These are phyloP conservation scores for Scortum barcoo DNA, from an alignment of 2,113 vertebrate genomes.

Conservation along the genomic window DNA sequence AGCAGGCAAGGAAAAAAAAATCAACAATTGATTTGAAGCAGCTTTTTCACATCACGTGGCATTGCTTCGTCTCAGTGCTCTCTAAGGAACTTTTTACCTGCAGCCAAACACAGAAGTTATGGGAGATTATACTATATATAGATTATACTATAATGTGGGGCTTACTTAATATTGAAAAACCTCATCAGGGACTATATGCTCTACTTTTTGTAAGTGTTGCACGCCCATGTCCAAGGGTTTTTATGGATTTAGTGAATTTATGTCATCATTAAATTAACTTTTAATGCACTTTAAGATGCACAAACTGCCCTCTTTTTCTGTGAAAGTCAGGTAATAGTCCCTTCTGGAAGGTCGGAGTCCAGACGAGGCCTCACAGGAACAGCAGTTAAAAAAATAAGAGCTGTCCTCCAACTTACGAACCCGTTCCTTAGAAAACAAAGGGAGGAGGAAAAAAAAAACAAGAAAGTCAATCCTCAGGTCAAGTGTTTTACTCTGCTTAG, in stretches of 20 bases:
- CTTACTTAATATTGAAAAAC: no score
- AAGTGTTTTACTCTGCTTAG: constrained; percentile 85
- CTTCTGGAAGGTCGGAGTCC: background rate
- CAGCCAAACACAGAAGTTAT: background rate
- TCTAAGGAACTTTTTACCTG: background rate
- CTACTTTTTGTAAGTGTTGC: no score
- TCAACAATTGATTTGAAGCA: constrained; percentile 26
- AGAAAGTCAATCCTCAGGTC: constrained; percentile 81
- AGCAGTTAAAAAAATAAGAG: constrained; percentile 48
- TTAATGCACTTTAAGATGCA: background rate
- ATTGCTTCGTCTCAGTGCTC: background rate
- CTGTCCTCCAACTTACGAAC: constrained; percentile 50
- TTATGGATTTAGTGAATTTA: background rate
- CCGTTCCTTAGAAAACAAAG: constrained; percentile 37
- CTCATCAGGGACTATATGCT: no score
- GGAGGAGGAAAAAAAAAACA: background rate
- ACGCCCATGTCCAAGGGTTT: background rate
- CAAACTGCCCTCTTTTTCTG: background rate
- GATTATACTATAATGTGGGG: background rate
- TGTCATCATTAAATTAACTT: background rate
- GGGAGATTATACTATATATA: background rate
- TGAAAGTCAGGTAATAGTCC: background rate
- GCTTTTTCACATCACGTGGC: background rate
- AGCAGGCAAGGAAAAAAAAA: background rate
- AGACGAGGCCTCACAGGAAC: background rate